phyloP scores from a whole-genome alignment of 2,888 invertebrate species.

The Harpagoxenus sublaevis region DNA sequence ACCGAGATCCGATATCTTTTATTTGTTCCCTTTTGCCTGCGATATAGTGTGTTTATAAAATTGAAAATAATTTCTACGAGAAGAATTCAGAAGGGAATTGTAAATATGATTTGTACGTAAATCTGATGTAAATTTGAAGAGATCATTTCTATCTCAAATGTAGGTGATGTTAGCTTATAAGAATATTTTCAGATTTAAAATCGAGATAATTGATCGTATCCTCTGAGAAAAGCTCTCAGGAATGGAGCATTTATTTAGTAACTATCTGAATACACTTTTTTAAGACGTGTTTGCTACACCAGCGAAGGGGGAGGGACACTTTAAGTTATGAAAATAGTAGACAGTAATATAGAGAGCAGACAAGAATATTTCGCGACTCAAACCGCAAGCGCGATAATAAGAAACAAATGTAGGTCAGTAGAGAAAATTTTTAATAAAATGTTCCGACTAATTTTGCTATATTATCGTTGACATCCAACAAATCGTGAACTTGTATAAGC shows the following conservation, averaged over 20 bases:
- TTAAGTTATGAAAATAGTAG: slow-evolving; percentile 17
- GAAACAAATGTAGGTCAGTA: slow-evolving; percentile 26
- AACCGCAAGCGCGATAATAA: background rate
- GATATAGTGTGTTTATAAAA: background rate
- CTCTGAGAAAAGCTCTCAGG: background rate
- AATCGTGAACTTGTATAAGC: background rate
- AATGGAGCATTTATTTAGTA: background rate
- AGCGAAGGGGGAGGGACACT: background rate
- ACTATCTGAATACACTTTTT: background rate
- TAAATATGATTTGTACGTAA: background rate
- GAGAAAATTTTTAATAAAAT: slow-evolving; percentile 8
- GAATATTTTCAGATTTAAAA: background rate
- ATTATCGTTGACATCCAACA: background rate
- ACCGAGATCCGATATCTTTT: background rate
- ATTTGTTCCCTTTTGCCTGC: background rate
- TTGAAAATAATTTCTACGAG: background rate
- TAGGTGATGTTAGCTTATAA: background rate
- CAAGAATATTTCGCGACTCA: background rate
- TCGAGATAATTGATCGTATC: too few relatives aligned
- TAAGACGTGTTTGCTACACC: background rate
- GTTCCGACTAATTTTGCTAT: slow-evolving; percentile 17
- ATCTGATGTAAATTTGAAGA: background rate
- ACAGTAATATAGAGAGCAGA: background rate
- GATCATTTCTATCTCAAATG: background rate
- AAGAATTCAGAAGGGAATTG: background rate